Base-by-base conservation (phyloP, 2,888 invertebrate genomes). In the Neocrepidodera transversa region DNA sequence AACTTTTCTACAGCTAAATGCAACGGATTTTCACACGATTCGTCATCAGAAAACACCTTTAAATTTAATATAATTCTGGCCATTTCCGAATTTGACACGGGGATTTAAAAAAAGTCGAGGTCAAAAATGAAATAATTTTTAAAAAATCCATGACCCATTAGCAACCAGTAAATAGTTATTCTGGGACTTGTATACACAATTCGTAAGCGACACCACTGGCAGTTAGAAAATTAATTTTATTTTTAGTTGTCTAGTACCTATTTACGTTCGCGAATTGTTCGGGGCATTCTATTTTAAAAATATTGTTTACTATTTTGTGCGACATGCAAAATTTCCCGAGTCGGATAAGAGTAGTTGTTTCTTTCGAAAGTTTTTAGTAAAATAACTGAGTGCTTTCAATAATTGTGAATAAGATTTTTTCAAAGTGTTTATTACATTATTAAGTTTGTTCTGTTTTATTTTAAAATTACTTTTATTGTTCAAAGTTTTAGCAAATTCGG, bases 231-330 rank as follows among this genome's bases (percentile, higher is more conserved):
- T 32, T 28, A 30, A 36, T 50, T 14, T 50, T 53, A 53, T 32
- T 23, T 54, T 45, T 54, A 54, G 53, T 45, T 18, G 17, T 20
- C 53, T 45, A 54, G 36, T 45, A 54, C 36, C 53, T 54, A 45
- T 54, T 54, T 54, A 36, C 26, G 53, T 36, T 45, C 26, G 35
- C 26, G 53, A 36, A 35, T 54, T 18, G 26, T 7, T 42, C 28
- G 32, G n/a, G 16, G 11, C 32, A 20, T 26, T 52, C 52, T 54
- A 54, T 54, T 45, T 54, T 54, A 35, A 54, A 54, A 35, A 54
- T 26, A 17, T 53, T 54, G 53, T 54, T 54, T 54, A 54, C 53
- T 36, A 45, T 36, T 45, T 45, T 20, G 20, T 36, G 13, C 14
- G 13, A 42, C 32, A 18, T 36, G 20, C 10, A 45, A 6, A n/a